phyloP scores from a whole-genome alignment of 2,113 vertebrate genomes.

The Chloebia gouldiae region DNA sequence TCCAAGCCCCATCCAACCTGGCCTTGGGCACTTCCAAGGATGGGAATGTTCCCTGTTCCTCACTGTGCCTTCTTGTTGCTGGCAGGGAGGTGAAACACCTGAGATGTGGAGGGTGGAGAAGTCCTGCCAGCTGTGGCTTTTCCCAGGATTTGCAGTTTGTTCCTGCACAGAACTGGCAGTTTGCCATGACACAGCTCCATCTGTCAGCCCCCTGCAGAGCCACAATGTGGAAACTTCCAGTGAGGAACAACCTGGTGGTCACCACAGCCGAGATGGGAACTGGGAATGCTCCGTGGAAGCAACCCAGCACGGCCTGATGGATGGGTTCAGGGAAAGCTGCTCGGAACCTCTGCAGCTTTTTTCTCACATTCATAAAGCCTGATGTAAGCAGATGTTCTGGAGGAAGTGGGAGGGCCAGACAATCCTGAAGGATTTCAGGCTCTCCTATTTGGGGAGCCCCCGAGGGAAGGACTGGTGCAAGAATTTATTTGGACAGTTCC shows the following conservation, averaged over 20 bases:
- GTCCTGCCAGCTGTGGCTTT: not conserved
- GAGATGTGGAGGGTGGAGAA: not conserved
- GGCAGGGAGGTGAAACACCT: not conserved
- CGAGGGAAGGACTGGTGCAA: not conserved
- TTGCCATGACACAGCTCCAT: not conserved
- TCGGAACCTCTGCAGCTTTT: not conserved
- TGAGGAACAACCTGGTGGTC: not conserved
- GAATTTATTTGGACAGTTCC: not conserved
- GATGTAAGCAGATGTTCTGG: not conserved
- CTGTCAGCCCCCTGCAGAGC: not conserved
- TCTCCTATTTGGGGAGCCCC: slow-evolving; percentile 1
- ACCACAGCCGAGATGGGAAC: not conserved
- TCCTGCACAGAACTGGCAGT: not conserved
- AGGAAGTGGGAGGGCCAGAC: not conserved
- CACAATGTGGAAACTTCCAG: not conserved
- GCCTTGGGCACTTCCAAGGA: not conserved
- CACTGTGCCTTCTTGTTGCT: not conserved
- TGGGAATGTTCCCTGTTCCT: not conserved
- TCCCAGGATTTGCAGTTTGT: not conserved
- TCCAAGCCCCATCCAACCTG: not conserved
- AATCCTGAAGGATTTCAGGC: not conserved
- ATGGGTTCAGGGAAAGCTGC: not conserved
- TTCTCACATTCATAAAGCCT: not conserved
- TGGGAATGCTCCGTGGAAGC: not conserved
- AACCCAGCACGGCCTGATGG: not conserved